Conservation (phyloP, 2,888 invertebrate species). For the Cosmia trapezina region DNA sequence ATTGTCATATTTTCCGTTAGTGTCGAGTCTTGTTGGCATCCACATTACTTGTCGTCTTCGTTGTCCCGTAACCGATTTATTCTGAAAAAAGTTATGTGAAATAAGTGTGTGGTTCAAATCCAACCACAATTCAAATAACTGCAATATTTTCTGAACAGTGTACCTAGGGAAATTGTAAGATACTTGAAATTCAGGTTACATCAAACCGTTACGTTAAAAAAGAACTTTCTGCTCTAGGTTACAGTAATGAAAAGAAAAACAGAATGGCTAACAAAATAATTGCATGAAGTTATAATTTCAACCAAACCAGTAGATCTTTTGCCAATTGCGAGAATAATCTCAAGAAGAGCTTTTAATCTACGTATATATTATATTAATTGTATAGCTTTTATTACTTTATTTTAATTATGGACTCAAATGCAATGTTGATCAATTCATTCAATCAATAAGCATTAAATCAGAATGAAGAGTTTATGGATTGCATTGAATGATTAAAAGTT, state of each 20-base stretch:
- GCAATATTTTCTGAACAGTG: not conserved
- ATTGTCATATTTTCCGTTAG: not conserved
- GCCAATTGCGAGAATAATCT: not conserved
- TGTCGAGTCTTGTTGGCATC: not conserved
- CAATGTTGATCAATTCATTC: not conserved
- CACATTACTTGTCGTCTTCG: not conserved
- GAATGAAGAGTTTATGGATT: not conserved
- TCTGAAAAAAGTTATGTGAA: slow-evolving; percentile 1
- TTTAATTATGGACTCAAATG: not conserved
- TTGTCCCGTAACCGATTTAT: too few relatives aligned
- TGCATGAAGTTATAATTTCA: not conserved
- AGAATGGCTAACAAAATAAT: not conserved
- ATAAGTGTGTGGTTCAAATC: not conserved
- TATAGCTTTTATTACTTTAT: too few relatives aligned
- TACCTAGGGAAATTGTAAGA: not conserved
- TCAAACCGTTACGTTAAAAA: not conserved
- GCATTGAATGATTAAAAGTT: not conserved
- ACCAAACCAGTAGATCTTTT: not conserved
- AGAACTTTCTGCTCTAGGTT: not conserved
- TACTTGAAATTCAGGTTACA: not conserved
- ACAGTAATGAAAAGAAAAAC: not conserved
- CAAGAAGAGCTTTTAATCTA: not conserved
- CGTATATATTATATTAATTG: too few relatives aligned
- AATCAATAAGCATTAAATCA: not conserved
- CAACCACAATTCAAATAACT: not conserved